Evolutionary conservation across 2,113 vertebrate species (phyloP).

Genomic region (Trogon melanurus): DNA sequence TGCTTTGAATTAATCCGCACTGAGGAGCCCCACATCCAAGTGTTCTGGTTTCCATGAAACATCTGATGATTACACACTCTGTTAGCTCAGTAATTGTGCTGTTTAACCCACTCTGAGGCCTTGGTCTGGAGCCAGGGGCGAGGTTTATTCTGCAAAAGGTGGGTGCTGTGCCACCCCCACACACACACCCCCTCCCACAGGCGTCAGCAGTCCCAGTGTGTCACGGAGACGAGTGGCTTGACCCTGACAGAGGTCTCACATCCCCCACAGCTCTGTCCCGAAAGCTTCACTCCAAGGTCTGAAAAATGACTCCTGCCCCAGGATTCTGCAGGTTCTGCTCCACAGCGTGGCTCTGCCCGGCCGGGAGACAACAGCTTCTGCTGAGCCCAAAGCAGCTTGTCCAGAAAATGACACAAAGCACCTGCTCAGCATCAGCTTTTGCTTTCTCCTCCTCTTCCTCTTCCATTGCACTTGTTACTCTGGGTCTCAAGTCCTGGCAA

Average conservation of each 20-base stretch:
- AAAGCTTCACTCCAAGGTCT: neutral
- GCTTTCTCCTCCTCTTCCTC: neutral
- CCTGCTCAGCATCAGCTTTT: neutral
- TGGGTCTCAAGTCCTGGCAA: neutral
- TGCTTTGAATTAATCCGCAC: neutral
- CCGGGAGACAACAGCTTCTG: neutral
- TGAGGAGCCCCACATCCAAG: neutral
- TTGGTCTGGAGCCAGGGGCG: neutral
- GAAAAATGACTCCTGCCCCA: neutral
- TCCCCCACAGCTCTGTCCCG: neutral
- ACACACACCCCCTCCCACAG: neutral
- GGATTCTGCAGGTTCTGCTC: neutral
- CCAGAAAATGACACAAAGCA: neutral
- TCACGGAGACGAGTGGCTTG: neutral
- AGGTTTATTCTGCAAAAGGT: neutral
- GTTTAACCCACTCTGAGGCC: neutral
- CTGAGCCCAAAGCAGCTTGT: neutral
- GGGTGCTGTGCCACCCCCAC: neutral
- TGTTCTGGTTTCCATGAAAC: neutral
- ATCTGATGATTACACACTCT: neutral
- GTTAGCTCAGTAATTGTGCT: neutral
- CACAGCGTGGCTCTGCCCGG: neutral
- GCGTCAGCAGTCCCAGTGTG: neutral
- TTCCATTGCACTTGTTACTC: neutral
- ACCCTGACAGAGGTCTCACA: rapidly evolving